Percentiles rank a stretch among this genome's conserved stretches.
Conservation (phyloP, 2,113 vertebrate genomes). For the Oreamnos americanus region DNA sequence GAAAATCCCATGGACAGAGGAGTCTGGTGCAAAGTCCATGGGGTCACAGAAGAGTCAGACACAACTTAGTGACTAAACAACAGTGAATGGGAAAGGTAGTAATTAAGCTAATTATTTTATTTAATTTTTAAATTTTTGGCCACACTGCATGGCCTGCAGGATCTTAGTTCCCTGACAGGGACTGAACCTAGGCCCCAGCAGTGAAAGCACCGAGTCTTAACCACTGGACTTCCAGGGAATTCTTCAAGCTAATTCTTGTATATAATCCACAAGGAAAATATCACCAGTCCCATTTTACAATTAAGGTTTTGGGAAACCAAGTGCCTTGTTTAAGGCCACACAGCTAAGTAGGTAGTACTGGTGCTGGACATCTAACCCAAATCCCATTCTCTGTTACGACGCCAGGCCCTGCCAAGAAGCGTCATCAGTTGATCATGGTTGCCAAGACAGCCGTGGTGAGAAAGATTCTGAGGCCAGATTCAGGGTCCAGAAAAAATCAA, state of each 20-base stretch:
- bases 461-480: slow-evolving; percentile 5
- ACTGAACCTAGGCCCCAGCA: neutral
- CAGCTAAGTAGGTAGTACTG: neutral
- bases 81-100: neutral
- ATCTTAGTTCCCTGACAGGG: neutral
- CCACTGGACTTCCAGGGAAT: neutral
- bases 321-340: neutral
- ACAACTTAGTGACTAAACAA: neutral
- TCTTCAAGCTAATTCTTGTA: neutral
- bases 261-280: neutral
- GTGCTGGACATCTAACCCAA: neutral
- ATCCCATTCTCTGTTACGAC: neutral
- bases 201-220: neutral
- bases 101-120: neutral
- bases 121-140: neutral
- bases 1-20: neutral
- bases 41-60: neutral
- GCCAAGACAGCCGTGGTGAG: neutral
- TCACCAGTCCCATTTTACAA: neutral
- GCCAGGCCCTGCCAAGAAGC: neutral
- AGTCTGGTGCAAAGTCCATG: neutral
- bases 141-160: neutral
- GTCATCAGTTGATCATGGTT: neutral
- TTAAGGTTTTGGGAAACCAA: neutral
- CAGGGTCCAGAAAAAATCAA: neutral